These are phyloP conservation scores for Notoglanidium macrostoma DNA, from an alignment of 2,797 vertebrate species.

Conservation along the genomic window DNA sequence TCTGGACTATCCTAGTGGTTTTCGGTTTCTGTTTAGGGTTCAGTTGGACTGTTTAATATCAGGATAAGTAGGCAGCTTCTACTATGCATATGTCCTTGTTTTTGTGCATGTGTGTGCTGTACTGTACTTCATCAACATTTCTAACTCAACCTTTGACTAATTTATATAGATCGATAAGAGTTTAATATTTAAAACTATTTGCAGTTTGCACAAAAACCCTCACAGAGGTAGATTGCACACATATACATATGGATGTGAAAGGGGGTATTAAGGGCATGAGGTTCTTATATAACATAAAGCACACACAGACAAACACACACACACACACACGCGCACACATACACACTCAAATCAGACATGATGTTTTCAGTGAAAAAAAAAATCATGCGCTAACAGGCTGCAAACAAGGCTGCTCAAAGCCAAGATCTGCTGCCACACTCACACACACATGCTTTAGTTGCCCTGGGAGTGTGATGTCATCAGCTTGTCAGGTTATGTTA, in stretches of 20 bases:
- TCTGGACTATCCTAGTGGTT: conserved; percentile 17
- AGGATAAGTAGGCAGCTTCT: conserved; percentile 69
- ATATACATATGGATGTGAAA: conserved; percentile 29
- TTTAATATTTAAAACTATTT: conserved; percentile 7
- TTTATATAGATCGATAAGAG: background rate
- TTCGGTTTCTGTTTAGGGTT: conserved; percentile 60
- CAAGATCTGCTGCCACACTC: conserved; percentile 33
- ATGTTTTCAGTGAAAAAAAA: conserved; percentile 2
- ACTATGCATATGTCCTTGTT: conserved; percentile 45
- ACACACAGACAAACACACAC: background rate
- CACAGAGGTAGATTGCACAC: conserved; percentile 4
- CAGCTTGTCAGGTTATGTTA: conserved; percentile 77
- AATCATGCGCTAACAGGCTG: conserved; percentile 17
- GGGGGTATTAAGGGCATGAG: conserved; percentile 43
- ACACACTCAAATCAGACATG: conserved; percentile 22
- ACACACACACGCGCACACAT: conserved; percentile 1
- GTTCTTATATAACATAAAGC: conserved; percentile 51
- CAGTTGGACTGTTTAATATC: conserved; percentile 51
- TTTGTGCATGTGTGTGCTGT: conserved; percentile 35
- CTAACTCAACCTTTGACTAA: background rate
- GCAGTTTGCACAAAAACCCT: conserved; percentile 13
- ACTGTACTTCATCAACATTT: conserved; percentile 1
- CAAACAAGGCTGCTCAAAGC: conserved; percentile 28
- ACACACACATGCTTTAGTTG: conserved; percentile 54
- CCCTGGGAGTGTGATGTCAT: conserved; percentile 74